Evolutionary conservation across 2,888 invertebrate species (phyloP).

Genomic region (Hydraecia micacea): DNA sequence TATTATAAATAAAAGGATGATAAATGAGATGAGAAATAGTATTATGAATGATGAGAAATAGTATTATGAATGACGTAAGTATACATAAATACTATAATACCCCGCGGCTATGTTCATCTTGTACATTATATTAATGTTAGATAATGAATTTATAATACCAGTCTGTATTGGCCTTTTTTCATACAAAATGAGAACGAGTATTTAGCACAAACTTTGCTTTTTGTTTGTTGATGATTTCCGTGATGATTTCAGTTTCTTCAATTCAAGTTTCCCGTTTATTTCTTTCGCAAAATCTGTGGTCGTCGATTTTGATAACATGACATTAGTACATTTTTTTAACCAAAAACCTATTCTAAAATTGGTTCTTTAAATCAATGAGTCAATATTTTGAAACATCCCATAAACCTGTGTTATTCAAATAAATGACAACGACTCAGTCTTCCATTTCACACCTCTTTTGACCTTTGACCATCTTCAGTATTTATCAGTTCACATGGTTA

Average conservation of each 20-base stretch:
- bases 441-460: background rate
- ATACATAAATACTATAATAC: no score
- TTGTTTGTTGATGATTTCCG: background rate
- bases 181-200: background rate
- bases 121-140: background rate
- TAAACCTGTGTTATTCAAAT: background rate
- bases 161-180: background rate
- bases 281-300: background rate
- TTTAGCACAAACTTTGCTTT: background rate
- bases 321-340: background rate
- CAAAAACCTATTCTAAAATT: background rate
- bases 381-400: background rate
- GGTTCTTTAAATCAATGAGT: background rate
- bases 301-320: background rate
- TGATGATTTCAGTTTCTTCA: background rate
- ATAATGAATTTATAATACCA: background rate
- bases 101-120: slow-evolving; percentile 19
- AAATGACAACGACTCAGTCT: background rate
- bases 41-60: no score
- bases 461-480: background rate
- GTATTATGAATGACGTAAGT: no score
- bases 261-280: background rate
- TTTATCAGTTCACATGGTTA: slow-evolving; percentile 18
- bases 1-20: no score
- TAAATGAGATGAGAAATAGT: no score